phyloP scores from a whole-genome alignment of 1,140 invertebrate species.

The Eurytemora carolleeae region DNA sequence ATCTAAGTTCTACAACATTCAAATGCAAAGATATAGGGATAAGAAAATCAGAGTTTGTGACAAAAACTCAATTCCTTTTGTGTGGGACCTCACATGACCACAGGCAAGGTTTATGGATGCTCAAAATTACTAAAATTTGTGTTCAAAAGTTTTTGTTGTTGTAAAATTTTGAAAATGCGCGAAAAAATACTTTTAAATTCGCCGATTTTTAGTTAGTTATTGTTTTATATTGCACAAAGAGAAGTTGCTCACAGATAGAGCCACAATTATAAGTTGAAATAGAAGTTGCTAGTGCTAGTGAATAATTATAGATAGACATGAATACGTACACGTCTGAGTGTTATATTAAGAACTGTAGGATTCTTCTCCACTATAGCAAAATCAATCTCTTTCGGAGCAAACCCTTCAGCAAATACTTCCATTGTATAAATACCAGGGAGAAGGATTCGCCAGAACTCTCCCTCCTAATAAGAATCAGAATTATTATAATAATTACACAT shows the following conservation, averaged over 20 bases:
- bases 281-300: no score
- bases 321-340: constrained; percentile 31
- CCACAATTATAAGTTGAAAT: neutral
- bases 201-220: neutral
- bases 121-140: no score
- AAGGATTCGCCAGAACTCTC: constrained; percentile 79
- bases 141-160: neutral
- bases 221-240: neutral
- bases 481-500: no score
- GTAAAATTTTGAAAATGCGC: neutral
- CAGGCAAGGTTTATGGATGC: no score
- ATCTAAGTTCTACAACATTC: no score
- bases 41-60: no score
- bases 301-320: no score
- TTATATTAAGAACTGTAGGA: constrained; percentile 62
- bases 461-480: no score
- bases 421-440: constrained; percentile 60
- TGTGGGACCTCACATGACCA: no score
- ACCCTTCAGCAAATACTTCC: constrained; percentile 65
- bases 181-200: neutral
- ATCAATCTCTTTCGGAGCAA: constrained; percentile 53
- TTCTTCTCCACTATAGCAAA: constrained; percentile 65
- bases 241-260: neutral
- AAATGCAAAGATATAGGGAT: no score
- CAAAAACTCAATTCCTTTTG: no score